Base-by-base conservation (phyloP, 2,888 invertebrate species). In the Oscheius sp. region DNA sequence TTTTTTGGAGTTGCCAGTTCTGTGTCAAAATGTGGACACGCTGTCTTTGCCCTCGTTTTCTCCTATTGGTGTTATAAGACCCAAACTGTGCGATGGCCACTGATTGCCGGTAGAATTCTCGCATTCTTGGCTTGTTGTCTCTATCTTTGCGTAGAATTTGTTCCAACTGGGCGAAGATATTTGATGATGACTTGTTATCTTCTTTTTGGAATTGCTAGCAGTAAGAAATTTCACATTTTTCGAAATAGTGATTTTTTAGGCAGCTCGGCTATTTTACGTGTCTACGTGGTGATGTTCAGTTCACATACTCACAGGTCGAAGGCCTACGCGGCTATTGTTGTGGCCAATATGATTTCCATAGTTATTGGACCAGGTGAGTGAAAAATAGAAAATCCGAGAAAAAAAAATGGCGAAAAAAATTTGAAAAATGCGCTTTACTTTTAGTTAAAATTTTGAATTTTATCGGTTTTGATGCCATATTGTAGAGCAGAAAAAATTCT, bases 1-100 rank as follows among this genome's bases (percentile, higher is more conserved):
- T 83, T 83, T 70, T 83, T 83, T 63, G 83, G 80, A 9, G 61
- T 76, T 13, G 80, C 78, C 35, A 75, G 78, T 18, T 81, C 83
- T 6, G 72, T 78, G 13, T 78, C 79, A n/a, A 79, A 80, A 64
- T 71, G 69, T 53, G 80, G 73, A 9, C 83, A 83, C 71, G 83
- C 83, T 9, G 27, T 83, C 1, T 80, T 79, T 27, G 78, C 81
- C 1, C 61, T 83, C 2, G 70, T 80, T 45, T 83, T 83, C 64
- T 78, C 81, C 9, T 70, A 75, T 23, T 81, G 80, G 81, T 75
- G 76, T 56, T 79, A 80, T 53, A 78, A 73, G 75, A 63, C 74
- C n/a, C 75, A 77, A 41, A 76, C 75, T 45, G 74, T 79, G 43
- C 76, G 73, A 78, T 21, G 45, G 27, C 79, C 81, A 1, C 64